These are phyloP conservation scores for Scortum barcoo DNA, from an alignment of 2,113 vertebrate species.

Conservation along the genomic window DNA sequence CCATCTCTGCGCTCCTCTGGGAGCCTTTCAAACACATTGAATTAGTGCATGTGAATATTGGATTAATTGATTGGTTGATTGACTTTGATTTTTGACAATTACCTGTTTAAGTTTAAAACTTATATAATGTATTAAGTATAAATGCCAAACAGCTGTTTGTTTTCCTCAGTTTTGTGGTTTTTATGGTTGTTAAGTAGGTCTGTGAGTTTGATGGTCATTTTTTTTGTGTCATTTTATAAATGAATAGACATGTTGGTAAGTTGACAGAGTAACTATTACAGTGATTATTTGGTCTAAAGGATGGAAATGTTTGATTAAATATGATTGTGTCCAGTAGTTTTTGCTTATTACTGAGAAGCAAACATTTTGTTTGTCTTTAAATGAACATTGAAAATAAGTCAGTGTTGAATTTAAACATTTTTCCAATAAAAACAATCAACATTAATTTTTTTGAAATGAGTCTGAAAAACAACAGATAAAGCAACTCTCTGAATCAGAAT, in stretches of 20 bases:
- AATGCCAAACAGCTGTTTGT: neutral
- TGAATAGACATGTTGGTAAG: neutral
- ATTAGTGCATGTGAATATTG: neutral
- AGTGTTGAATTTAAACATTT: too few relatives aligned
- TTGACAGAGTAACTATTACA: neutral
- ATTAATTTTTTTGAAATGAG: too few relatives aligned
- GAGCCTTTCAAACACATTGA: neutral
- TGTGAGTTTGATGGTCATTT: neutral
- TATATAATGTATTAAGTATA: neutral
- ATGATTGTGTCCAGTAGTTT: neutral
- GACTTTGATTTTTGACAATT: neutral
- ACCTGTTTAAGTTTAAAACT: neutral
- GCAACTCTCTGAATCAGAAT: neutral
- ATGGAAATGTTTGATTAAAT: neutral
- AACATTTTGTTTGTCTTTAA: neutral
- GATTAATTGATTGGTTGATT: neutral
- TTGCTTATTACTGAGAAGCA: neutral
- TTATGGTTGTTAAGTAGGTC: neutral
- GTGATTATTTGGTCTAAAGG: neutral
- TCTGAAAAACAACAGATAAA: neutral
- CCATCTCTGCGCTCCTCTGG: conserved; percentile 16
- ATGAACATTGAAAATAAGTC: too few relatives aligned
- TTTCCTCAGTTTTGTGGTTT: neutral
- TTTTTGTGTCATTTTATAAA: neutral
- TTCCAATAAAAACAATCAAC: too few relatives aligned